Conservation (phyloP, 2,888 invertebrate genomes). For the Athrips mouffetella region DNA sequence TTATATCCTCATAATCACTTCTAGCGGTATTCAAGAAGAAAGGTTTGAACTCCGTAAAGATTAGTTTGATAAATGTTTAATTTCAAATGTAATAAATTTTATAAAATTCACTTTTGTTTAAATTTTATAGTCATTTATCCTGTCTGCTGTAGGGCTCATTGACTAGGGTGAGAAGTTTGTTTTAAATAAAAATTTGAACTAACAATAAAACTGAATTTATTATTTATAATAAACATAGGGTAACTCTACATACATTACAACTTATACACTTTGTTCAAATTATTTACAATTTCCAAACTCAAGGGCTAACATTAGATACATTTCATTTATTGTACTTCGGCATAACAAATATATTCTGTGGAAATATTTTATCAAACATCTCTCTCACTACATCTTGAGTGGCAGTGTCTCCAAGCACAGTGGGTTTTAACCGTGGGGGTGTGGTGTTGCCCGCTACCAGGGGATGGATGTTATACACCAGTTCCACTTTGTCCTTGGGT, state of each 20-base stretch:
- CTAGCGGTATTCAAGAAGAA: conserved; percentile 87
- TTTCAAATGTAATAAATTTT: conserved; percentile 12
- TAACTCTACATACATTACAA: conserved; percentile 53
- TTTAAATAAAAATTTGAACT: too few species aligned
- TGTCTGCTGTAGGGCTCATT: too few species aligned
- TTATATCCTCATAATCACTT: conserved; percentile 90
- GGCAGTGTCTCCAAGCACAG: conserved; percentile 60
- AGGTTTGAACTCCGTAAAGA: conserved; percentile 91
- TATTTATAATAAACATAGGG: conserved; percentile 56
- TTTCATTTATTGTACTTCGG: conserved; percentile 73
- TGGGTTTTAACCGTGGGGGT: conserved; percentile 80
- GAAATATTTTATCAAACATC: conserved; percentile 72
- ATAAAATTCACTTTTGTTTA: conserved; percentile 18
- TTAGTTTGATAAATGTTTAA: conserved; percentile 74
- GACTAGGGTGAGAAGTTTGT: too few species aligned
- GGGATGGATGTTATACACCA: conserved; percentile 89
- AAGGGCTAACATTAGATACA: conserved; percentile 43
- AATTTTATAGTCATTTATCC: conserved; percentile 18
- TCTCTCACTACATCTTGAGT: conserved; percentile 61
- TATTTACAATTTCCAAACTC: conserved; percentile 62
- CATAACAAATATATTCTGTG: conserved; percentile 74
- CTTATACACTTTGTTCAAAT: conserved; percentile 61
- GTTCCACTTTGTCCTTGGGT: conserved; percentile 78
- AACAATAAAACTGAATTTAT: conserved; percentile 67
- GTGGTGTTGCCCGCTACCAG: conserved; percentile 85